Percentiles rank a stretch among this genome's conserved stretches.
These are phyloP conservation scores for Sebastolobus altivelis DNA, from an alignment of 2,797 vertebrate genomes.

Conservation along the genomic window DNA sequence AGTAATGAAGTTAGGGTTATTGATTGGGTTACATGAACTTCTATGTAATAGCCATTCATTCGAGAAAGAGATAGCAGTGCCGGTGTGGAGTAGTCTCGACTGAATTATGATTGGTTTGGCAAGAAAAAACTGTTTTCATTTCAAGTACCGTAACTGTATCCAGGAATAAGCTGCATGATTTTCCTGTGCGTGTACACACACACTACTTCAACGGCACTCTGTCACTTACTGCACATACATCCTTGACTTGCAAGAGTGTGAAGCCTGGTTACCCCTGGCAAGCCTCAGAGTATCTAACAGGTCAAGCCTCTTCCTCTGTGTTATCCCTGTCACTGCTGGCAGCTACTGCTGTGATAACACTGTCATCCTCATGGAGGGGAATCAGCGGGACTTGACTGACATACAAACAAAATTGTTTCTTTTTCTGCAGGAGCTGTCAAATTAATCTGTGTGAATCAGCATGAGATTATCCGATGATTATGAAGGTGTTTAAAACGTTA, in stretches of 20 bases:
- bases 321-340: slow-evolving; percentile 54
- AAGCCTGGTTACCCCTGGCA: slow-evolving; percentile 42
- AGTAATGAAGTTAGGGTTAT: slow-evolving; percentile 84
- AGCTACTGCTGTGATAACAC: slow-evolving; percentile 45
- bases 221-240: slow-evolving; percentile 36
- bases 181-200: slow-evolving; percentile 22
- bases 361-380: slow-evolving; percentile 20
- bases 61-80: slow-evolving; percentile 65
- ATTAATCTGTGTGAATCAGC: slow-evolving; percentile 9
- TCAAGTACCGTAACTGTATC: slow-evolving; percentile 40
- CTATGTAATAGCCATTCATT: slow-evolving; percentile 74
- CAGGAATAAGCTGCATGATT: slow-evolving; percentile 35
- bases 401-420: slow-evolving; percentile 2
- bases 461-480: neutral
- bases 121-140: slow-evolving; percentile 63
- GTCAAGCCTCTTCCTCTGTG: slow-evolving; percentile 51
- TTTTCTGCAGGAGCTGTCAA: slow-evolving; percentile 26
- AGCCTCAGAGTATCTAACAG: slow-evolving; percentile 41
- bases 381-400: slow-evolving; percentile 37
- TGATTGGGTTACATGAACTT: slow-evolving; percentile 81
- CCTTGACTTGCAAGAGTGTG: slow-evolving; percentile 9
- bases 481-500: too few relatives aligned
- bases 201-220: slow-evolving; percentile 2
- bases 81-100: slow-evolving; percentile 36
- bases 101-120: slow-evolving; percentile 66